These are phyloP conservation scores for Perognathus longimembris DNA, from an alignment of 2,113 vertebrate species.

Conservation along the genomic window DNA sequence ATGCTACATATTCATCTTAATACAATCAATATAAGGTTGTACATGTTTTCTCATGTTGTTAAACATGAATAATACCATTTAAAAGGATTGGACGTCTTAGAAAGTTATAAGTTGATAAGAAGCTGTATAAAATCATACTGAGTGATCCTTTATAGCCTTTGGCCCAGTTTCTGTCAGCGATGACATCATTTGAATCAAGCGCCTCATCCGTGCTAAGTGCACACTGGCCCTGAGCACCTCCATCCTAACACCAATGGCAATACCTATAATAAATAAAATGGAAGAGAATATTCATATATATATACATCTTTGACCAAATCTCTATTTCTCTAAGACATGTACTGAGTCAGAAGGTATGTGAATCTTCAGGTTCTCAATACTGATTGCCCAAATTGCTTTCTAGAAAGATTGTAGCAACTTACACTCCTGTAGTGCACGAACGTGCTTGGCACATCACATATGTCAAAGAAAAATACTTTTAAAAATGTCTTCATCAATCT, in stretches of 20 bases:
- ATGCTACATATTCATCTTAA: neutral
- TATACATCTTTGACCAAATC: constrained; percentile 41
- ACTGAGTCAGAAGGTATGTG: no score
- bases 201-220: neutral
- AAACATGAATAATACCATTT: constrained; percentile 41
- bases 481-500: neutral
- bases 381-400: neutral
- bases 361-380: no score
- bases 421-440: neutral
- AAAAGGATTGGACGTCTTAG: constrained; percentile 1
- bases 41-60: constrained; percentile 13
- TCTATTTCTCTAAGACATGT: neutral
- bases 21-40: neutral
- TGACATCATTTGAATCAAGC: neutral
- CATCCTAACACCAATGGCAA: neutral
- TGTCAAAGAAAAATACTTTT: neutral
- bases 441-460: neutral
- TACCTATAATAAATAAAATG: neutral
- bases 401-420: neutral
- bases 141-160: neutral
- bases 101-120: neutral
- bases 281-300: neutral
- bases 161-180: neutral
- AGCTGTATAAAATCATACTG: constrained; percentile 7
- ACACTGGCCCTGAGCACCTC: no score